Evolutionary conservation across 2,797 vertebrate genomes (phyloP).

Genomic region (Peromyscus attwateri): DNA sequence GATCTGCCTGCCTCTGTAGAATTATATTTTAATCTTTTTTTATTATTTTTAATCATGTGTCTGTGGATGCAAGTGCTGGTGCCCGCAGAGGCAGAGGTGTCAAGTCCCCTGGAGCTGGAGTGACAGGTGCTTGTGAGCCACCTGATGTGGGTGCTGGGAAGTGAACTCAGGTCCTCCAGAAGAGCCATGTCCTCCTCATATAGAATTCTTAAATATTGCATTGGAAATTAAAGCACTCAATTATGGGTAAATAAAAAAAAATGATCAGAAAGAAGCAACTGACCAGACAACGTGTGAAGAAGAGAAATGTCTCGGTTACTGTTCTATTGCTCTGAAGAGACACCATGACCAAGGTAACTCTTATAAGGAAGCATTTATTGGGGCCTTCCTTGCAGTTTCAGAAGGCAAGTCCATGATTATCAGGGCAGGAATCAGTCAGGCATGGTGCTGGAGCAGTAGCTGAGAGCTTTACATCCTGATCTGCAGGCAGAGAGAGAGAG

Average conservation of each 20-base stretch:
- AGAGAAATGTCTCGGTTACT: neutral
- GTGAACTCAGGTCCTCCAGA: neutral
- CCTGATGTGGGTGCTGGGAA: neutral
- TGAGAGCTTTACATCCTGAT: neutral
- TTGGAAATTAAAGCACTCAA: neutral
- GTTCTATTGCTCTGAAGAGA: neutral
- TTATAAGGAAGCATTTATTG: no score
- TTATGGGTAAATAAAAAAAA: neutral
- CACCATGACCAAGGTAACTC: neutral
- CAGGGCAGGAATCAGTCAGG: neutral
- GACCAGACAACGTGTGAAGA: neutral
- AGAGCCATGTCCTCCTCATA: neutral
- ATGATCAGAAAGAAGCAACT: neutral
- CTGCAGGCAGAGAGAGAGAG: neutral
- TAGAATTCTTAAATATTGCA: neutral
- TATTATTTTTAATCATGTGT: neutral
- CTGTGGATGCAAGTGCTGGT: neutral
- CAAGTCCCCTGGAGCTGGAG: neutral
- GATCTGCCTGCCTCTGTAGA: neutral
- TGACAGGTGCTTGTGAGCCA: no score
- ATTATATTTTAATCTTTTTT: neutral
- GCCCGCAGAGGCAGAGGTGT: neutral
- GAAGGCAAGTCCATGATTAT: neutral
- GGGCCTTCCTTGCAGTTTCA: neutral
- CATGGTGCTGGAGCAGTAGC: neutral